Base-by-base conservation (phyloP, 2,113 vertebrate species). In the Hemibagrus wyckioides region DNA sequence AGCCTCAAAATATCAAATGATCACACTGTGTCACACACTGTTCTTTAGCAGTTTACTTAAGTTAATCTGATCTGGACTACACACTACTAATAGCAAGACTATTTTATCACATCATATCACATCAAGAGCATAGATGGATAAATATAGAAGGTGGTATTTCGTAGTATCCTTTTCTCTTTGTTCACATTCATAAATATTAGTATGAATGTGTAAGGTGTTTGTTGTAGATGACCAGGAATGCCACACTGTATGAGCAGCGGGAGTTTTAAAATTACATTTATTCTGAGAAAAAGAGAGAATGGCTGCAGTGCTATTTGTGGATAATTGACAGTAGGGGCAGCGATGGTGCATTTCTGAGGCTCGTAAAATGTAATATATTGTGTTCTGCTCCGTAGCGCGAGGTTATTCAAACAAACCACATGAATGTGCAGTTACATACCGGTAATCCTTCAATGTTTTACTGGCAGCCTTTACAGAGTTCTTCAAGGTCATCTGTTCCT, bases 371-470 rank as follows among this genome's bases (percentile, higher is more conserved):
- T 95, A 95, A 96, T 95, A 95, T 96, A 95, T 92, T 94, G 92
- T 92, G 91, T 92, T 90, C 90, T 85, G 90, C 90, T 88, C 88
- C 39, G 76, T 90, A 93, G 92, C 79, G 84, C 92, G 92, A 94
- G 94, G 94, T 96, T 95, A 95, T 94, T 93, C 93, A 96, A 95
- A 96, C 94, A 96, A 95, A 95, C 94, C 94, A 95, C 94, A 91
- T 94, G 94, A 95, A 95, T 95, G 94, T 94, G 91, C 93, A 94
- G 94, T 94, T 94, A 93, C 94, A 92, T 95, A 94, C 94, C 94
- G 91, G 94, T 93, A 92, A 94, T 94, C 94, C 93, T 93, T 94
- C 93, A 90, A 92, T 92, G 92, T 94, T 95, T 96, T 95, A 95
- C 93, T 95, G 94, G 94, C 93, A 93, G 93, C 90, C 92, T 95